Conservation (phyloP, 2,113 vertebrate species). For the Anguilla japonica region DNA sequence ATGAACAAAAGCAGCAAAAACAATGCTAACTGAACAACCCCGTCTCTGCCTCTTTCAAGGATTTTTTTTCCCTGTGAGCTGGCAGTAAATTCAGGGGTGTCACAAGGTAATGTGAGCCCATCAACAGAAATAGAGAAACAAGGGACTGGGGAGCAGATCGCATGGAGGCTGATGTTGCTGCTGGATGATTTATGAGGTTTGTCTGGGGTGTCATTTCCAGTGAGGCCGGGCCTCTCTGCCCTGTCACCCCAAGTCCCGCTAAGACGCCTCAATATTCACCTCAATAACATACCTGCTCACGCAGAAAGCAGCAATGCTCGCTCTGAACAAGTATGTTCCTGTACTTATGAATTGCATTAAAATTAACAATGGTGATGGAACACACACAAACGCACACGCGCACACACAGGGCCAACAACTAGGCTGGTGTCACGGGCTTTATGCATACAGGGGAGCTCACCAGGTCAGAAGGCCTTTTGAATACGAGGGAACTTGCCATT, state of each 20-base stretch:
- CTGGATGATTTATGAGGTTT: slow-evolving; percentile 69
- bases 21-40: slow-evolving; percentile 14
- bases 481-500: no score
- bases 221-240: slow-evolving; percentile 15
- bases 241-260: slow-evolving; percentile 15
- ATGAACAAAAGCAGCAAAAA: slow-evolving; percentile 25
- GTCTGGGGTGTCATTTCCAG: slow-evolving; percentile 33
- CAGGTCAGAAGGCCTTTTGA: no score
- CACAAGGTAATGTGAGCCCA: slow-evolving; percentile 59
- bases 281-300: slow-evolving; percentile 5
- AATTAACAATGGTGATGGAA: not conserved
- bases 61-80: slow-evolving; percentile 39
- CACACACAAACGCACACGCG: not conserved
- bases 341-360: not conserved
- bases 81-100: slow-evolving; percentile 53
- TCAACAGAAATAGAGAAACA: slow-evolving; percentile 56
- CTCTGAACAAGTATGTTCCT: not conserved
- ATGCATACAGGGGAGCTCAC: no score
- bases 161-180: slow-evolving; percentile 47
- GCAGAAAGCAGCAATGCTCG: not conserved
- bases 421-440: no score
- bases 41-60: slow-evolving; percentile 50
- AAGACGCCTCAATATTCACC: slow-evolving; percentile 31
- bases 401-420: not conserved
- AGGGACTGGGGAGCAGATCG: slow-evolving; percentile 43